Base-by-base conservation (phyloP, 1,140 invertebrate genomes). In the Pseudomyrmex flavicornis region DNA sequence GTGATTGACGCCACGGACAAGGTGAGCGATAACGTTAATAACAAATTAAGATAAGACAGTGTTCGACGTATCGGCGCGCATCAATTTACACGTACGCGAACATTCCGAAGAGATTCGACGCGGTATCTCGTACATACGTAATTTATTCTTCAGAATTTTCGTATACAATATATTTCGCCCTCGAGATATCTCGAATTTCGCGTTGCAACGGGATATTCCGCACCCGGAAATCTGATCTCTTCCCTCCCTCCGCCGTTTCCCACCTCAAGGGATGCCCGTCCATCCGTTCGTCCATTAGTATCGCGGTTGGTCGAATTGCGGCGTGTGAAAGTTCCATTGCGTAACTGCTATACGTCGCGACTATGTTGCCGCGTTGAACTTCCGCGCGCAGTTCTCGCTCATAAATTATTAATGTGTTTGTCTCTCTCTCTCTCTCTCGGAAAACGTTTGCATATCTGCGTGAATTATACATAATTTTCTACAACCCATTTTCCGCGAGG, bases 1-100 rank as follows among this genome's bases (percentile, higher is more conserved):
- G 93, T 95, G 84, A 93, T 96, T 13, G 96, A 96, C 87, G 92
- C 94, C 17, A 91, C 75, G 22, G 93, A 95, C 82, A 95, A 96
- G 95, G 96, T 96, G 90, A 84, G 85, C 82, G 15, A 5, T 35
- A 66, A 76, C 44, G 10, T 20, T 35, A 35, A 35, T 7, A 35
- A 35, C 5, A 35, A 35, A 35, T 35, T 35, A 35, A 35, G 35
- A 35, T 35, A 35, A 35, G 35, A 1, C 35, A 35, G 35, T 35
- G 35, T 5, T 35, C 2, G 26, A 35, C 2, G 5, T 35, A 35
- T 35, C 35, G 35, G 4, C 5, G 35, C 7, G 35, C 35, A 35
- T 35, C 35, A 35, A 35, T 7, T 5, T 5, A 35, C 26, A 35
- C 35, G 4, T 35, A 35, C 35, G 35, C 1, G 35, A 35, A 35